phyloP scores from a whole-genome alignment of 2,888 invertebrate species.

The Glaucopsyche alexis region DNA sequence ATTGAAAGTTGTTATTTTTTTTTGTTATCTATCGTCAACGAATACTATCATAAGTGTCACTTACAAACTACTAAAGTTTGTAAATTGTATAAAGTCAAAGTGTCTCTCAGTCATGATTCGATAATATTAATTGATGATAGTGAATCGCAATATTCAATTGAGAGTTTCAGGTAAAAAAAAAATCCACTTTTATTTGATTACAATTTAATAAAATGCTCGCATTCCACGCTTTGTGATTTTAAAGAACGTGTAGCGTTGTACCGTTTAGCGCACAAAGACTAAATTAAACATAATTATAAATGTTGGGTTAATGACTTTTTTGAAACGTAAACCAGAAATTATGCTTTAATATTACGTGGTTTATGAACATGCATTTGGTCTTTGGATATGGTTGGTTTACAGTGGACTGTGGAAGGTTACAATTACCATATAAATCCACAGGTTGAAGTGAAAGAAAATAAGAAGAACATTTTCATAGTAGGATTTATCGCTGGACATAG shows the following conservation, averaged over 20 bases:
- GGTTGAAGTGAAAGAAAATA: not conserved
- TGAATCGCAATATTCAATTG: not conserved
- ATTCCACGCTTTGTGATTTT: constrained; percentile 19
- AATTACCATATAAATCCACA: not conserved
- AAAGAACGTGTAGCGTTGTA: not conserved
- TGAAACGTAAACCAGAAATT: not conserved
- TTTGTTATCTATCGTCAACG: too few species aligned
- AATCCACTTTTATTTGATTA: not conserved
- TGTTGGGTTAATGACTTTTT: constrained; percentile 24
- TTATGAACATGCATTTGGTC: not conserved
- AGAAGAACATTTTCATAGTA: not conserved
- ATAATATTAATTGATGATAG: not conserved
- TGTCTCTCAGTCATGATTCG: not conserved
- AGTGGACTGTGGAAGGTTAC: not conserved
- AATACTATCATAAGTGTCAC: not conserved
- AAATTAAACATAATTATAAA: not conserved
- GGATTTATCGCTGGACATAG: too few species aligned
- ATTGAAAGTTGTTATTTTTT: too few species aligned
- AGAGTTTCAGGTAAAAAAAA: constrained; percentile 6
- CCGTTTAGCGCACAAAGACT: constrained; percentile 11
- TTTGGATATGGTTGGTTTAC: not conserved
- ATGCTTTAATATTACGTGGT: not conserved
- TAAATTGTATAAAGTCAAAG: not conserved
- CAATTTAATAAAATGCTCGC: not conserved
- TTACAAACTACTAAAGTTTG: not conserved